phyloP scores from a whole-genome alignment of 1,140 invertebrate species.

The Micrasema minimum region DNA sequence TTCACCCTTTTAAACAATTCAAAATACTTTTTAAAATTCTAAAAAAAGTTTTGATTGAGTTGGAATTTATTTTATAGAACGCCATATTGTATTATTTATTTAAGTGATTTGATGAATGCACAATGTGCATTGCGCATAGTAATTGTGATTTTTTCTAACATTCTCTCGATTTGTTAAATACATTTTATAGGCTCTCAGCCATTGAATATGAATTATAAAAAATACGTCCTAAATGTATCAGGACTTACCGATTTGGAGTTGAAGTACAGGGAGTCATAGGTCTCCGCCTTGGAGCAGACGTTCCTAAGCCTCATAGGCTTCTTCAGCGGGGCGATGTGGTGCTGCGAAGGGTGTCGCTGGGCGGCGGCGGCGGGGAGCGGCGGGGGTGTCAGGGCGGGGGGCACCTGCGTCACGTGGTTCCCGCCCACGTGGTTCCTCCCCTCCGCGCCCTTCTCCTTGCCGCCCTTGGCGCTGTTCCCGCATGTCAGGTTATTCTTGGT shows the following conservation, averaged over 20 bases:
- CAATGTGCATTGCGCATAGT: too few species aligned
- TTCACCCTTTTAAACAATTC: too few species aligned
- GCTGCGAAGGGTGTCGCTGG: slow-evolving; percentile 36
- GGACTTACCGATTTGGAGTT: slow-evolving; percentile 47
- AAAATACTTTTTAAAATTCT: too few species aligned
- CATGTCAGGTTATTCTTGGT: slow-evolving; percentile 65
- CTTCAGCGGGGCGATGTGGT: slow-evolving; percentile 60
- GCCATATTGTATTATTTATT: too few species aligned
- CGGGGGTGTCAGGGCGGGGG: slow-evolving; percentile 43
- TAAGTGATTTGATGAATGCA: too few species aligned
- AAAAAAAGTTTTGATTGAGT: too few species aligned
- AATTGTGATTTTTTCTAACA: too few species aligned
- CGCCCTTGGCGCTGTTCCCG: slow-evolving; percentile 58
- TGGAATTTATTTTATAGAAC: too few species aligned
- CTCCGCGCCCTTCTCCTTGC: slow-evolving; percentile 54
- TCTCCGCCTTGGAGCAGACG: slow-evolving; percentile 60
- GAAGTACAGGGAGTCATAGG: slow-evolving; percentile 61
- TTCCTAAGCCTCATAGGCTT: slow-evolving; percentile 64
- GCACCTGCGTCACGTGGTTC: slow-evolving; percentile 46
- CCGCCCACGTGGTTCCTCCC: slow-evolving; percentile 55
- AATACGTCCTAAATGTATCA: too few species aligned
- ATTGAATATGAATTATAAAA: too few species aligned
- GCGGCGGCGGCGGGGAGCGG: not conserved
- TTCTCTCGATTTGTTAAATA: too few species aligned
- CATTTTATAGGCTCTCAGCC: too few species aligned